Evolutionary conservation across 2,888 invertebrate genomes (phyloP).

Genomic region (Orthosia cruda): DNA sequence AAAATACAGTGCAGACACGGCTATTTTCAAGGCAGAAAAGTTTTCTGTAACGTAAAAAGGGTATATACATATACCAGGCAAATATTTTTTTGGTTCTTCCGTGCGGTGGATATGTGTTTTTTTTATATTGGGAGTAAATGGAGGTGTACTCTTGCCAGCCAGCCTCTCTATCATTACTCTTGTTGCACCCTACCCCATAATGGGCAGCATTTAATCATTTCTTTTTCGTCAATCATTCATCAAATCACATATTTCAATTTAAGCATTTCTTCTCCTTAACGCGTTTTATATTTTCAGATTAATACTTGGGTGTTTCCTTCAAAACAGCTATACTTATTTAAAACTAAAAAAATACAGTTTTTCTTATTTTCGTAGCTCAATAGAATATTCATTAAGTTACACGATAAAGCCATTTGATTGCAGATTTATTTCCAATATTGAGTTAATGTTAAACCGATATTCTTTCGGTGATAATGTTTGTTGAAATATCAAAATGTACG

Average conservation of each 20-base stretch:
- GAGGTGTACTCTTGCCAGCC: neutral
- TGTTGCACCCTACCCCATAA: neutral
- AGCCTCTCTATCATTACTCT: neutral
- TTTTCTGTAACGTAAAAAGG: neutral
- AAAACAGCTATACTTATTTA: neutral
- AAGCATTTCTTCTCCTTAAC: neutral
- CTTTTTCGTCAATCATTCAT: too few species aligned
- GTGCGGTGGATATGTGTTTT: neutral
- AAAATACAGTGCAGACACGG: neutral
- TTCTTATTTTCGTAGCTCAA: neutral
- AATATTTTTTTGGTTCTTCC: neutral
- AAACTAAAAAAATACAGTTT: neutral
- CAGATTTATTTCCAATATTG: too few species aligned
- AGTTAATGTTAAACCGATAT: too few species aligned
- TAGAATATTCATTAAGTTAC: neutral
- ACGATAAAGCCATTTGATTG: too few species aligned
- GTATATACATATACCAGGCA: neutral
- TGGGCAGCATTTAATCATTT: conserved; percentile 11
- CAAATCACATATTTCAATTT: too few species aligned
- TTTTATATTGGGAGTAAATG: neutral
- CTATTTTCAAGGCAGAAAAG: neutral
- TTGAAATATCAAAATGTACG: too few species aligned
- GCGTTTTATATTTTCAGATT: neutral
- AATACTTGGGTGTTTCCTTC: neutral
- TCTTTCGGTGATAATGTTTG: too few species aligned